phyloP scores from a whole-genome alignment of 2,888 invertebrate species.

The Parthenolecanium corni region DNA sequence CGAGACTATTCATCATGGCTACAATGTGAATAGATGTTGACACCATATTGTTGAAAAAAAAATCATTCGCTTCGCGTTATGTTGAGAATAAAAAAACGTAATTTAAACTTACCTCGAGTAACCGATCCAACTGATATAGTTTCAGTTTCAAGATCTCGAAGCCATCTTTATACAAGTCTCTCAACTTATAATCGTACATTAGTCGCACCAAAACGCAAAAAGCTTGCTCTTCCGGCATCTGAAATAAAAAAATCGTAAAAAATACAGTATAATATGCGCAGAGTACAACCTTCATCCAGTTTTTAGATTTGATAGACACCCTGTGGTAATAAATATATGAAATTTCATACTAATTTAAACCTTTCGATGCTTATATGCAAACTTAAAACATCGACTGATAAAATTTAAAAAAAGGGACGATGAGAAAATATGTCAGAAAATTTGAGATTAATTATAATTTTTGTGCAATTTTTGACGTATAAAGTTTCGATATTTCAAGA shows the following conservation, averaged over 20 bases:
- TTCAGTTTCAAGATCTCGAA: constrained; percentile 92
- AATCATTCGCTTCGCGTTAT: neutral
- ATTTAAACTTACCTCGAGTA: constrained; percentile 60
- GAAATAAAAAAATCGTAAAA: constrained; percentile 36
- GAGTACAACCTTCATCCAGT: no score
- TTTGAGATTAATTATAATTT: no score
- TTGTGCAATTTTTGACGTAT: no score
- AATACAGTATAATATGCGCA: no score
- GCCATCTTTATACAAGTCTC: constrained; percentile 91
- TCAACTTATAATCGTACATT: constrained; percentile 90
- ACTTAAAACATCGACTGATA: no score
- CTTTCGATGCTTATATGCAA: no score
- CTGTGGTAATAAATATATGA: no score
- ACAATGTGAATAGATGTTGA: neutral
- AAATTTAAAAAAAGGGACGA: no score
- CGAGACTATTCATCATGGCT: neutral
- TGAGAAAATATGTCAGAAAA: no score
- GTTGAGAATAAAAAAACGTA: neutral
- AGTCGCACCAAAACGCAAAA: constrained; percentile 91
- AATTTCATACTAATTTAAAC: neutral
- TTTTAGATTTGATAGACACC: no score
- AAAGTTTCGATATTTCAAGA: no score
- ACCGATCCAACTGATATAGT: constrained; percentile 83
- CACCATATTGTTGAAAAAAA: neutral
- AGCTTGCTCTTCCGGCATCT: constrained; percentile 99